Conservation (phyloP, 2,888 invertebrate species). For the Zootermopsis nevadensis region DNA sequence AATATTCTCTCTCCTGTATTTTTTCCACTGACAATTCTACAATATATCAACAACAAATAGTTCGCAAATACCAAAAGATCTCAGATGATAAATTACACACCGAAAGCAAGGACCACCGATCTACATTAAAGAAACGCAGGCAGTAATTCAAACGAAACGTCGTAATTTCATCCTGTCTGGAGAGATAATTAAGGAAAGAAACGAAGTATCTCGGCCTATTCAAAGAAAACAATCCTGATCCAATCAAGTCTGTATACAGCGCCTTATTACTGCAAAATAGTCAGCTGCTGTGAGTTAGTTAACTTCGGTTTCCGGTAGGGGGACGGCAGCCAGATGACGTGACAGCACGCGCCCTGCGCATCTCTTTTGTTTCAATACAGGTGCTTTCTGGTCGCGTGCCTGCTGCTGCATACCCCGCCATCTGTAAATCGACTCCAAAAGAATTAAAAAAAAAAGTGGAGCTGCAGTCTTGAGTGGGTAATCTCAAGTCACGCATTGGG, state of each 20-base stretch:
- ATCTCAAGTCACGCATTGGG: too few species aligned
- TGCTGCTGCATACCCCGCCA: background rate
- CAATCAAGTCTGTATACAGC: background rate
- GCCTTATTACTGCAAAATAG: background rate
- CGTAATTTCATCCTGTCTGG: background rate
- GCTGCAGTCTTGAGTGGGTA: background rate
- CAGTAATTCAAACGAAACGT: background rate
- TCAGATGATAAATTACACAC: background rate
- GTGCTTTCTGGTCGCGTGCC: conserved; percentile 16
- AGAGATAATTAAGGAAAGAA: background rate
- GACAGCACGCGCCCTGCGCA: background rate
- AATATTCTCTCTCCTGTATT: too few species aligned
- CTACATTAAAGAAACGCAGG: background rate
- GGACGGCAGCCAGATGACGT: conserved; percentile 13
- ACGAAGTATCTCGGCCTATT: background rate
- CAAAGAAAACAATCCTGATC: background rate
- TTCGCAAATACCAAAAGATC: background rate
- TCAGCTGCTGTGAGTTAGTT: conserved; percentile 6
- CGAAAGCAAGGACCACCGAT: background rate
- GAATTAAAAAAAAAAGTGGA: background rate
- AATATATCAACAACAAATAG: too few species aligned
- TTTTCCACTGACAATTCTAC: too few species aligned
- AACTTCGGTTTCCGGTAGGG: conserved; percentile 6
- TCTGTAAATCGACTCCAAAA: background rate
- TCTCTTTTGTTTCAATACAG: conserved; percentile 10